Conservation (phyloP, 35 echinoderm and acorn worm genomes). For the Apostichopus japonicus region DNA sequence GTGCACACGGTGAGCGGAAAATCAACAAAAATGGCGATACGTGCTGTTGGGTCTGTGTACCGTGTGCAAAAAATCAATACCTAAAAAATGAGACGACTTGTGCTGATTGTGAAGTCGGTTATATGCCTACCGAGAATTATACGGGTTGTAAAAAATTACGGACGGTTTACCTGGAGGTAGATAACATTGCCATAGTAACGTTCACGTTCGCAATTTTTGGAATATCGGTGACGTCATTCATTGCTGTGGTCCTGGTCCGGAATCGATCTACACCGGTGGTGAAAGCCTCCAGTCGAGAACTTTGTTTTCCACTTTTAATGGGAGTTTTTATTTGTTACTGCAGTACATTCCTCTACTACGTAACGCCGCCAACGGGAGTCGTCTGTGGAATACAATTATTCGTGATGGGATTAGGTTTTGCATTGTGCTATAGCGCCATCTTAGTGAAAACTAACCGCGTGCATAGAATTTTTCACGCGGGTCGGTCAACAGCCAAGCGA, state of each 20-base stretch:
- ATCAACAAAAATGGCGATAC: slow-evolving; percentile 66
- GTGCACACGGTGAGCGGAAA: slow-evolving; percentile 59
- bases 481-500: slow-evolving; percentile 75
- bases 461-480: slow-evolving; percentile 81
- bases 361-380: slow-evolving; percentile 45
- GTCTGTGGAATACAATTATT: slow-evolving; percentile 74
- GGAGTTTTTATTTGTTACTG: slow-evolving; percentile 86
- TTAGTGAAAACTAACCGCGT: slow-evolving; percentile 93
- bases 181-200: slow-evolving; percentile 66
- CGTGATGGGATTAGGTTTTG: slow-evolving; percentile 71
- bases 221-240: slow-evolving; percentile 67
- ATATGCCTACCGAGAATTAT: slow-evolving; percentile 53
- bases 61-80: slow-evolving; percentile 60
- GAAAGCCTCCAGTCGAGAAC: slow-evolving; percentile 85
- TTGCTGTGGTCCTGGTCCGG: slow-evolving; percentile 59
- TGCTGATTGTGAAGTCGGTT: slow-evolving; percentile 44
- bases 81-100: slow-evolving; percentile 62
- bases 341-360: slow-evolving; percentile 71
- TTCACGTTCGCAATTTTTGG: slow-evolving; percentile 68
- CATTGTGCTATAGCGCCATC: slow-evolving; percentile 83
- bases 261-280: slow-evolving; percentile 80
- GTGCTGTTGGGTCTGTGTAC: slow-evolving; percentile 81
- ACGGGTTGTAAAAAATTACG: slow-evolving; percentile 60
- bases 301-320: slow-evolving; percentile 69
- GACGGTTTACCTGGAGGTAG: slow-evolving; percentile 50